A percentile compares a stretch with the other conserved stretches of the same genome.
Conservation (phyloP, 2,888 invertebrate species). For the Acheta domesticus region DNA sequence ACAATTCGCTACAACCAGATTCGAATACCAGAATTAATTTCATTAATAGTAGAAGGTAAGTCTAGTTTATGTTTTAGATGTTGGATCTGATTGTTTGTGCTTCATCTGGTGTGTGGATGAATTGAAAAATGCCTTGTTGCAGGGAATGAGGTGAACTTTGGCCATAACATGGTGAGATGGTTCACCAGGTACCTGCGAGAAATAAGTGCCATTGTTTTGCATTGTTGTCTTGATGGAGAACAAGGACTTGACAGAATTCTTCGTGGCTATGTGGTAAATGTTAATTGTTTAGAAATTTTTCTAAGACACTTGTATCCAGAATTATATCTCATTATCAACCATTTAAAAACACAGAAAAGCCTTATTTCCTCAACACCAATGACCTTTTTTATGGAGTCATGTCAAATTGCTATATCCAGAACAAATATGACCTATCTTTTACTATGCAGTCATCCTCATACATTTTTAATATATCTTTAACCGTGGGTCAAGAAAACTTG, state of each 20-base stretch:
- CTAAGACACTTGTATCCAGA: no score
- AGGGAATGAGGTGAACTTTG: constrained; percentile 44
- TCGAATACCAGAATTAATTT: constrained; percentile 44
- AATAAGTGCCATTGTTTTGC: constrained; percentile 44
- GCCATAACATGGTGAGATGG: constrained; percentile 42
- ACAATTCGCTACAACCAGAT: constrained; percentile 45
- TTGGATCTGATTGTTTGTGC: constrained; percentile 12
- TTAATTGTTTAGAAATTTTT: no score
- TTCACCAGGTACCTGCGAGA: constrained; percentile 44
- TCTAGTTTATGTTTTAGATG: not conserved
- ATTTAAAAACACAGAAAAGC: no score
- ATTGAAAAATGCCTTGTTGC: not conserved
- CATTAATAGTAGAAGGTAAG: constrained; percentile 44
- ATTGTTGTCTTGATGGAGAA: constrained; percentile 47
- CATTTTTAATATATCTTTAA: no score
- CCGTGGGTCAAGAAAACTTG: no score
- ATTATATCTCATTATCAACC: no score
- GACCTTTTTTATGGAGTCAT: no score
- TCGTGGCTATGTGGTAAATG: constrained; percentile 46
- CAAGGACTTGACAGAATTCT: constrained; percentile 45
- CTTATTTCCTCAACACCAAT: no score
- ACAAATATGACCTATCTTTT: no score
- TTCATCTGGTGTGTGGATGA: not conserved
- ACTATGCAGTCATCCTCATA: no score
- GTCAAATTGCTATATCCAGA: no score